phyloP scores from a whole-genome alignment of 2,113 vertebrate genomes.

The Sceloporus tristichus region DNA sequence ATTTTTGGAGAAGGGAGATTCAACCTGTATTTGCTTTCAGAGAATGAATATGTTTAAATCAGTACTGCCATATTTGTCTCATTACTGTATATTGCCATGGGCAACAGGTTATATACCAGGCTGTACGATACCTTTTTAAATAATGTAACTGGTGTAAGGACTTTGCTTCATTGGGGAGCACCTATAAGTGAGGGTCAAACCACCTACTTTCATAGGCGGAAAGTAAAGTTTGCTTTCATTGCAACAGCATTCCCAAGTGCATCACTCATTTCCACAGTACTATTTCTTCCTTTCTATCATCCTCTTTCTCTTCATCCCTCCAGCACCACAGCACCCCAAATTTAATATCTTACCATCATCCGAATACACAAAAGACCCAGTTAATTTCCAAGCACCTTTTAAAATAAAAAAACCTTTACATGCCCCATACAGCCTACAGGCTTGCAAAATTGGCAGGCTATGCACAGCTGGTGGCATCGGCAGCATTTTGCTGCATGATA shows the following conservation, averaged over 20 bases:
- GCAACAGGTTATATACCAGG: not conserved
- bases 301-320: too few species aligned
- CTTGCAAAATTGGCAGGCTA: too few species aligned
- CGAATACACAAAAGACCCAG: not conserved
- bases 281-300: not conserved
- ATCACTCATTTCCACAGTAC: not conserved
- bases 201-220: not conserved
- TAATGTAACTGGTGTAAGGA: not conserved
- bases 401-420: too few species aligned
- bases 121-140: not conserved
- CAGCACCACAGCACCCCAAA: not conserved
- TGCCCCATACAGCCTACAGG: too few species aligned
- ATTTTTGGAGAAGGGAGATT: too few species aligned
- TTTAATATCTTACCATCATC: not conserved
- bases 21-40: not conserved
- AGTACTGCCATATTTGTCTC: not conserved
- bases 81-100: not conserved
- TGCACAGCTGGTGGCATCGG: too few species aligned
- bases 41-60: not conserved
- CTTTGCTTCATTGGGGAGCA: not conserved
- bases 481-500: too few species aligned
- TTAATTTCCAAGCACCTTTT: not conserved
- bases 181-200: not conserved
- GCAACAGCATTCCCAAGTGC: not conserved
- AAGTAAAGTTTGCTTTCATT: not conserved